A percentile compares a stretch with the other conserved stretches of the same genome.
Conservation (phyloP, 30 jellyfish, hydroid and myxozoan genomes). For the Aurelia sp. region DNA sequence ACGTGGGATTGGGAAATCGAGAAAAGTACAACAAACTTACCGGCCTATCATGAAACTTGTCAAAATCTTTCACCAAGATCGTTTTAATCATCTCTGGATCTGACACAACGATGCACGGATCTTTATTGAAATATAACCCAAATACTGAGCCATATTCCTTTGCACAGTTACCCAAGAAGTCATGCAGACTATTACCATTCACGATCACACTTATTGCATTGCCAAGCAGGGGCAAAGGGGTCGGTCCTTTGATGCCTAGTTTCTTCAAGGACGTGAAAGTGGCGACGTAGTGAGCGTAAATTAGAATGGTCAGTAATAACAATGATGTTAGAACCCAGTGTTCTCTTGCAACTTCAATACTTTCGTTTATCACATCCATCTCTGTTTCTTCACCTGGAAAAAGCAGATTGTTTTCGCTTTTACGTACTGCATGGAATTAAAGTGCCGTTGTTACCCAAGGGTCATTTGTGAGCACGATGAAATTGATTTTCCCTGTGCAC, state of each 20-base stretch:
- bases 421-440: no score
- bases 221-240: conserved; percentile 61
- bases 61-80: conserved; percentile 62
- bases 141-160: conserved; percentile 54
- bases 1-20: no score
- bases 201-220: background rate
- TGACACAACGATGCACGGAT: conserved; percentile 36
- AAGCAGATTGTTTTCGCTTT: no score
- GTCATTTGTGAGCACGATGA: no score
- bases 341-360: conserved; percentile 10
- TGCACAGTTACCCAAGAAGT: background rate
- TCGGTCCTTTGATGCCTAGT: conserved; percentile 51
- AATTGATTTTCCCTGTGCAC: no score
- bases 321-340: conserved; percentile 39
- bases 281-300: conserved; percentile 33
- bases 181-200: conserved; percentile 18
- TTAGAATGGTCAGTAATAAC: background rate
- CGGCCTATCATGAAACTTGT: conserved; percentile 55
- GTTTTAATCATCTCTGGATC: conserved; percentile 49
- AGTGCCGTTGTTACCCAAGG: no score
- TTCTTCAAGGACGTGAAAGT: conserved; percentile 31
- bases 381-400: background rate
- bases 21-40: conserved; percentile 1
- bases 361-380: conserved; percentile 30
- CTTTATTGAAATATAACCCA: conserved; percentile 18